Base-by-base conservation (phyloP, 2,888 invertebrate genomes). In the Acanthopleura granulata region DNA sequence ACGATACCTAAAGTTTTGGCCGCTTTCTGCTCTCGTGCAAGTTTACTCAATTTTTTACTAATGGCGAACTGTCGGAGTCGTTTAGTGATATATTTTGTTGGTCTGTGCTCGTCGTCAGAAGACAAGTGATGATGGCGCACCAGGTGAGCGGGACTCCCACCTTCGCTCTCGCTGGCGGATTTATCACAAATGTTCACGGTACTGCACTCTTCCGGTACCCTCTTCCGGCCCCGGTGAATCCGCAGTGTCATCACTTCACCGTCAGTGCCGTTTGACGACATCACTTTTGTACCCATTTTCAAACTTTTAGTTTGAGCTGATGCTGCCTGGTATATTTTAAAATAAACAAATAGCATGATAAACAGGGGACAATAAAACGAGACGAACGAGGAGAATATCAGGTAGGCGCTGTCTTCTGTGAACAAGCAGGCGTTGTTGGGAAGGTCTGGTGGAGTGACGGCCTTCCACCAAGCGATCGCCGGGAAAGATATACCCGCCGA, bases 301-400 rank as follows among this genome's bases (percentile, higher is more conserved):
- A 98, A 92, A 74, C 97, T 97, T 80, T 95, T 93, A 74, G 97
- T 97, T 91, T 98, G 98, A 84, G 95, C 94, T 1, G 95, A 95
- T 6, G 98, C 98, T 3, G 98, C 98, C 69, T 95, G 93, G 91
- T 98, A 98, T 84, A 98, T 98, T 82, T 96, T 94, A 91, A 96
- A 97, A 91, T 99, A 99, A 6, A 98, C 98, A 91, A 98, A 98
- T 81, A 99, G 95, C 97, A 99, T 99, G 75, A 99, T 96, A 90
- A 97, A 94, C 49, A 99, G 92, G 49, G 99, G 99, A 83, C 97
- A 93, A 91, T 99, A 99, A 92, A 99, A 99, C 27, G 98, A 98
- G 87, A 99, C 97, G 80, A 97, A 95, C 71, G 98, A 98, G 18
- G 98, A 98, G 92, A 99, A 98, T 89, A 98, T 95, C 81, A 99